Conservation (phyloP, 2,113 vertebrate species). For the Prunella fulvescens region DNA sequence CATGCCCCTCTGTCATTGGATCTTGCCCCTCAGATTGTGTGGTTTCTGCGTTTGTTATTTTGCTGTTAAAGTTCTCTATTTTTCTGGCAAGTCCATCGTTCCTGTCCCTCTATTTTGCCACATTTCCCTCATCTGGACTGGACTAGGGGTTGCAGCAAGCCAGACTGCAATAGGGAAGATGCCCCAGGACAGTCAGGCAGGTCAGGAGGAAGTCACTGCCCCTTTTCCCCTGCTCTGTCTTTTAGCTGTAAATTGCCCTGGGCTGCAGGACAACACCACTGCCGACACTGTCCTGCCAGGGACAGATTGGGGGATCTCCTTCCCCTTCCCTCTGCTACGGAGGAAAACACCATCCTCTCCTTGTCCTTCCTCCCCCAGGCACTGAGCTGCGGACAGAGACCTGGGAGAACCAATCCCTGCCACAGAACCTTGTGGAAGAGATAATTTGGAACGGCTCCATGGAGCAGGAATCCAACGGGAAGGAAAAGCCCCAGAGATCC, state of each 20-base stretch:
- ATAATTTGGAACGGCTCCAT: fast-evolving
- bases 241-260: background rate
- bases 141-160: background rate
- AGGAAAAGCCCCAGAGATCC: background rate
- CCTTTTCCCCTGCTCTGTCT: background rate
- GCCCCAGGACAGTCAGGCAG: background rate
- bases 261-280: background rate
- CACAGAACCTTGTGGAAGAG: background rate
- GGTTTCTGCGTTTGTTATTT: background rate
- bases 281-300: fast-evolving
- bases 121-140: background rate
- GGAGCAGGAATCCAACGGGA: fast-evolving
- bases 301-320: background rate
- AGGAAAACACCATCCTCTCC: background rate
- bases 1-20: background rate
- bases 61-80: background rate
- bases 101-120: background rate
- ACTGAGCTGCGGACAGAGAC: background rate
- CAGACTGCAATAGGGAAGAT: background rate
- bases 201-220: background rate
- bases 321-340: background rate
- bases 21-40: background rate
- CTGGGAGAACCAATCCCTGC: background rate
- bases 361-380: background rate
- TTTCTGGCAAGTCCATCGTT: background rate